Percentiles rank a stretch among this genome's conserved stretches.
phyloP scores from a whole-genome alignment of 1,140 invertebrate genomes.

The Neodiprion fabricii region DNA sequence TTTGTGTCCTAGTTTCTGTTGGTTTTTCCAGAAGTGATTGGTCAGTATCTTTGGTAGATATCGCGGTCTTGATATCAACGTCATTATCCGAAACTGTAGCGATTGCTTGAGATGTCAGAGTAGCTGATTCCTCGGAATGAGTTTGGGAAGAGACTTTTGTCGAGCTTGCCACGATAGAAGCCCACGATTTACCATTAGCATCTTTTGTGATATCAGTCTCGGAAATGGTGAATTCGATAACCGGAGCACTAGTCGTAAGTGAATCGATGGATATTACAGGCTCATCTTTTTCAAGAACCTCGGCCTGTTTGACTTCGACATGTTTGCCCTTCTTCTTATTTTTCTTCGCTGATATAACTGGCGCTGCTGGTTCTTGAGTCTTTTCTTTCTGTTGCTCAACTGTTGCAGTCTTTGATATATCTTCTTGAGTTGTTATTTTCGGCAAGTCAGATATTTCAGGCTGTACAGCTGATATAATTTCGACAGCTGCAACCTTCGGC shows the following conservation, averaged over 20 bases:
- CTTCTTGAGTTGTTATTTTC: background rate
- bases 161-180: constrained; percentile 64
- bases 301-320: background rate
- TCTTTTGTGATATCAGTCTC: constrained; percentile 45
- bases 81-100: constrained; percentile 18
- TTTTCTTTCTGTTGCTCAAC: background rate
- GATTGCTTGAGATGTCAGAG: background rate
- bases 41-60: background rate
- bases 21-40: background rate
- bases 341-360: constrained; percentile 25
- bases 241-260: background rate
- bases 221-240: constrained; percentile 45
- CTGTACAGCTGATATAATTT: constrained; percentile 1
- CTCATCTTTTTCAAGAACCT: background rate
- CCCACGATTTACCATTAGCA: constrained; percentile 65
- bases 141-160: constrained; percentile 27
- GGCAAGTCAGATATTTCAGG: background rate
- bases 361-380: constrained; percentile 4
- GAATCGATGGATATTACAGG: background rate
- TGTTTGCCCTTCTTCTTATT: constrained; percentile 25
- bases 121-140: constrained; percentile 26
- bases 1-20: background rate
- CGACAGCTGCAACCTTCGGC: background rate
- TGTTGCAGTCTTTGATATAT: background rate
- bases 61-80: constrained; percentile 23